A percentile compares a stretch with the other conserved stretches of the same genome.
Conservation (phyloP, 1,140 invertebrate species). For the Lasioglossum baleicum region DNA sequence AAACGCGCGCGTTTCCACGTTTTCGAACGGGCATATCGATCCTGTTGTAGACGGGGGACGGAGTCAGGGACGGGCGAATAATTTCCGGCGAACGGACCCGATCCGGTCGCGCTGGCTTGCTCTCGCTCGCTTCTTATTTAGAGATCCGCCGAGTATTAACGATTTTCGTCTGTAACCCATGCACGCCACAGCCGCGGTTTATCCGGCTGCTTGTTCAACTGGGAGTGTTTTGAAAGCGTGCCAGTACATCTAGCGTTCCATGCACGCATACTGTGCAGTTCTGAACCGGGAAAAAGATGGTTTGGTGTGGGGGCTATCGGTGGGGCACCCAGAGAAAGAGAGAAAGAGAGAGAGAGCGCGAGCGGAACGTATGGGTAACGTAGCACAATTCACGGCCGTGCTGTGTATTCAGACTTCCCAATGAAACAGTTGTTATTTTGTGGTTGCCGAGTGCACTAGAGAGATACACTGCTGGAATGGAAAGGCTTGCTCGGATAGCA, state of each 20-base stretch:
- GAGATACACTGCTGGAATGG: conserved; percentile 50
- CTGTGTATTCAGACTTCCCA: conserved; percentile 52
- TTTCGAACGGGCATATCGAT: not conserved
- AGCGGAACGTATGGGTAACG: conserved; percentile 21
- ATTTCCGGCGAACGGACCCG: conserved; percentile 4
- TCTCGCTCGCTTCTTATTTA: conserved; percentile 25
- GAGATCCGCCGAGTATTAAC: conserved; percentile 36
- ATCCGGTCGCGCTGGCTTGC: not conserved
- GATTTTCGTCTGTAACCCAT: conserved; percentile 25
- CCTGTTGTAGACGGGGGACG: not conserved
- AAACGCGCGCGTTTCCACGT: not conserved
- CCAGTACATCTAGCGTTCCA: conserved; percentile 28
- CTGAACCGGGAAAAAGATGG: too few relatives aligned
- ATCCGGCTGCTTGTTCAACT: conserved; percentile 51
- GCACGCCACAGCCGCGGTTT: conserved; percentile 24
- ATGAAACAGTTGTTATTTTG: conserved; percentile 66
- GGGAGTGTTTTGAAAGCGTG: conserved; percentile 58
- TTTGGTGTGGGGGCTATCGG: not conserved
- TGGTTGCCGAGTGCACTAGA: conserved; percentile 48
- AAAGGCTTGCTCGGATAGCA: conserved; percentile 38
- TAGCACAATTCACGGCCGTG: conserved; percentile 51
- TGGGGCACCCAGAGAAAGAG: not conserved
- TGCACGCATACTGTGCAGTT: not conserved
- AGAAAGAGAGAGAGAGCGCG: not conserved
- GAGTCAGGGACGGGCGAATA: not conserved